Conservation (phyloP, 2,113 vertebrate species). For the Mustelus asterias region DNA sequence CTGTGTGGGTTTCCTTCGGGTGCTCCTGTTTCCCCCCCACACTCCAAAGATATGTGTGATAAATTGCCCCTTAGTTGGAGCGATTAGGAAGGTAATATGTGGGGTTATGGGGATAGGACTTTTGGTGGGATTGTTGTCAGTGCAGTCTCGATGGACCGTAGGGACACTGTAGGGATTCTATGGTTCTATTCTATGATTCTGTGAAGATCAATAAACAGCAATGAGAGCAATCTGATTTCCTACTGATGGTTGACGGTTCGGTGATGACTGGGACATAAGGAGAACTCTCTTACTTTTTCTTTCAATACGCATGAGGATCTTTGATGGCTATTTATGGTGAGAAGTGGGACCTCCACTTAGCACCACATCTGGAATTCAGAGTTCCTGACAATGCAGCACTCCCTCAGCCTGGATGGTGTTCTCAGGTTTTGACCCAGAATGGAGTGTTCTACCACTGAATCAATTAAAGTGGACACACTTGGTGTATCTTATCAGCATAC, state of each 20-base stretch:
- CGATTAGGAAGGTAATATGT: too few species aligned
- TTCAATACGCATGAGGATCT: background rate
- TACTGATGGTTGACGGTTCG: background rate
- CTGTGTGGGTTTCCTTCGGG: too few species aligned
- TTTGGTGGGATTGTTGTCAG: too few species aligned
- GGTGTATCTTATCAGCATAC: background rate
- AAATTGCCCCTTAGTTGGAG: too few species aligned
- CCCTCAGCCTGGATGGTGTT: background rate
- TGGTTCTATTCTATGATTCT: too few species aligned
- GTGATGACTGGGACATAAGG: background rate
- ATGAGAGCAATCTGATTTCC: background rate
- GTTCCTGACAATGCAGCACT: background rate
- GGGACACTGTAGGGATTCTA: too few species aligned
- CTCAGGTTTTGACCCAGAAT: background rate
- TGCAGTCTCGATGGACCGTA: too few species aligned
- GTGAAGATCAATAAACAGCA: background rate
- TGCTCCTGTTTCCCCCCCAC: too few species aligned
- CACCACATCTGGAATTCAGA: background rate
- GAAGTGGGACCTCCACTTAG: background rate
- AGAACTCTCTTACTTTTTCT: background rate
- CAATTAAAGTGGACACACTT: too few species aligned
- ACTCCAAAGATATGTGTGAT: too few species aligned
- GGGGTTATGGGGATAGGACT: too few species aligned
- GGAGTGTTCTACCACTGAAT: background rate
- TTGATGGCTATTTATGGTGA: background rate